Evolutionary conservation across 2,113 vertebrate genomes (phyloP), one percentile per base, ranked within the genome.

Genomic region (Chunga burmeisteri): DNA sequence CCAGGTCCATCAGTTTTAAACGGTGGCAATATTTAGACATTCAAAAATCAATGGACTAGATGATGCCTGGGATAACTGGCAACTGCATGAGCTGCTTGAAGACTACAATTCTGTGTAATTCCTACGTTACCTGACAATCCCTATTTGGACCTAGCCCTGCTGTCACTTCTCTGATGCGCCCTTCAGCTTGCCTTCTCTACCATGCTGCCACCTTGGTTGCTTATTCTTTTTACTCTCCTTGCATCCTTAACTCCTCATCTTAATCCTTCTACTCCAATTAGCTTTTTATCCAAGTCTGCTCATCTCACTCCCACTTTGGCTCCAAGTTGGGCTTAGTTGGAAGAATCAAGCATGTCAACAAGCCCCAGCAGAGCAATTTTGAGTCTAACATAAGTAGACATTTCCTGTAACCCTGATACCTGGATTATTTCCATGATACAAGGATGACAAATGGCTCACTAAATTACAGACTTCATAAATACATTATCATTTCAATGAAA

Each of bases 381-480:
- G 61, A 79, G 32, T 47, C 34, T 93, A 79, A 92, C 56, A 27
- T 78, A 88, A 63, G 46, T 46, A 92, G 85, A 81, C 59, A 34
- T 86, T 86, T 87, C 63, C 94, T 88, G 50, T 90, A 74, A 94
- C 87, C 34, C 52, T 75, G 65, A 50, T 79, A 79, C 47, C 68
- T 79, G 65, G 46, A 79, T 94, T 89, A 81, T 87, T 91, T 92
- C 65, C 68, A 67, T 74, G 27, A 46, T 75, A 79, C 52, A 68
- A 91, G 19, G 14, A 92, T 89, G 86, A 72, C 30, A 95, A 96
- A 94, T 85, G 36, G 34, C 25, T 96, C 61, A 75, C 66, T 86
- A 91, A 94, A 91, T 87, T 91, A 87, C 30, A 58, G 34, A n/a
- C 70, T 87, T 94, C 16, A 67, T 91, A 94, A 95, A 91, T 75